These are phyloP conservation scores for Daboia siamensis DNA, from an alignment of 2,113 vertebrate species.

Conservation along the genomic window DNA sequence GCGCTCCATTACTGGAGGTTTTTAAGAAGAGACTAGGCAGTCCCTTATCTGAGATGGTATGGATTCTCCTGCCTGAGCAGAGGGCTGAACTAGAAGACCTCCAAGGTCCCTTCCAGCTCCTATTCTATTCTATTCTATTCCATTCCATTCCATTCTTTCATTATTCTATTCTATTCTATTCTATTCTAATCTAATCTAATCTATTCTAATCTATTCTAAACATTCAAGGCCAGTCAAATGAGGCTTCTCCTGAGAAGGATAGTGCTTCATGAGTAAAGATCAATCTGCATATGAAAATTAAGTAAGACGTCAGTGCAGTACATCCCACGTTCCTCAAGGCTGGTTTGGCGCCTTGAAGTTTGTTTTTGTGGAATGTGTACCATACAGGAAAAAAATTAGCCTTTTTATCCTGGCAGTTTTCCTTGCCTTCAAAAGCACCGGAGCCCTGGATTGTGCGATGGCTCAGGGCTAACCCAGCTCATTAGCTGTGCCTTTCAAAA, in stretches of 20 bases:
- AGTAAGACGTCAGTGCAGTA: background rate
- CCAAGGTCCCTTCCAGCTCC: too few relatives aligned
- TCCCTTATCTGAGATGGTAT: too few relatives aligned
- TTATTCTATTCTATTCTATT: too few relatives aligned
- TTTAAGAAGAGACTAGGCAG: too few relatives aligned
- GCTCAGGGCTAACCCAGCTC: background rate
- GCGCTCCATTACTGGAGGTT: too few relatives aligned
- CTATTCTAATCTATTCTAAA: too few relatives aligned
- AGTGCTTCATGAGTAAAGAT: background rate
- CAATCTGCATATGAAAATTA: background rate
- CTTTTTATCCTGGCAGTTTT: background rate
- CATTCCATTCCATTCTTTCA: too few relatives aligned
- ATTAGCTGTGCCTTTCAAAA: conserved; percentile 5
- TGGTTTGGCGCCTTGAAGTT: background rate
- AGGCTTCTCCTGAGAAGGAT: background rate
- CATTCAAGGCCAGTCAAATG: background rate
- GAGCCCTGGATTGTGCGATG: background rate
- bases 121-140: too few relatives aligned
- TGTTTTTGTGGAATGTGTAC: background rate
- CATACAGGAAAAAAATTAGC: background rate
- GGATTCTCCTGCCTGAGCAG: too few relatives aligned
- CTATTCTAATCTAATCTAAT: too few relatives aligned
- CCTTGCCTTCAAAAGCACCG: background rate
- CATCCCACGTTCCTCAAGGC: background rate
- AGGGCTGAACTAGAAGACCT: too few relatives aligned